These are phyloP conservation scores for Elysia chlorotica DNA, from an alignment of 1,140 invertebrate genomes.

Conservation along the genomic window DNA sequence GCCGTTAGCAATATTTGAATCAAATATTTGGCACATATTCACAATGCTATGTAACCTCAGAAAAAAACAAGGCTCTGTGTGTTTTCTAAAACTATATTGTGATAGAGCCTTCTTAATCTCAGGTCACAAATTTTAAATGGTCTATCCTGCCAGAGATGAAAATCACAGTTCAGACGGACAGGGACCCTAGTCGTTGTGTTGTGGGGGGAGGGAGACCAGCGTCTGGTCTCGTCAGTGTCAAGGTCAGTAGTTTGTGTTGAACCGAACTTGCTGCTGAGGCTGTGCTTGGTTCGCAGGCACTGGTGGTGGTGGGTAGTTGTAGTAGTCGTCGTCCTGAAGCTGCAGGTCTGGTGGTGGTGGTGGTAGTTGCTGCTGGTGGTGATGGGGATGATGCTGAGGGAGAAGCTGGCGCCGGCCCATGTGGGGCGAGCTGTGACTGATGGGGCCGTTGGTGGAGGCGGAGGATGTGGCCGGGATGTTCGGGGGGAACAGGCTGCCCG, in stretches of 20 bases:
- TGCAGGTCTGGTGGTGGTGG: slow-evolving; percentile 9
- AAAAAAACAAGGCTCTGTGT: too few relatives aligned
- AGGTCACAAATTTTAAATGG: too few relatives aligned
- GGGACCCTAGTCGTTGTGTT: too few relatives aligned
- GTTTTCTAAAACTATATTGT: too few relatives aligned
- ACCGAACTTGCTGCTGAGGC: slow-evolving; percentile 13
- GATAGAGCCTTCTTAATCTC: too few relatives aligned
- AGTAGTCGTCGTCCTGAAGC: slow-evolving; percentile 25
- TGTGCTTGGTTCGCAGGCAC: neutral
- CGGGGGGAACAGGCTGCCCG: slow-evolving; percentile 10
- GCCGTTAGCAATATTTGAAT: too few relatives aligned
- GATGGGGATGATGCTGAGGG: slow-evolving; percentile 23
- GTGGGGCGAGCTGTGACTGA: slow-evolving; percentile 58
- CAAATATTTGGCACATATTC: too few relatives aligned
- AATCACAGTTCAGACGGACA: too few relatives aligned
- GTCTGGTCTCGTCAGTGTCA: too few relatives aligned
- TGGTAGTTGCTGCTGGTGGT: neutral
- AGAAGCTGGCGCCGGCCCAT: slow-evolving; percentile 44
- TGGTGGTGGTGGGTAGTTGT: slow-evolving; percentile 14
- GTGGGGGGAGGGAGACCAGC: too few relatives aligned
- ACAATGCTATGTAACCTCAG: too few relatives aligned
- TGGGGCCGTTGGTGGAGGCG: slow-evolving; percentile 51
- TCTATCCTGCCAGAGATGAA: too few relatives aligned
- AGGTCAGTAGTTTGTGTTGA: slow-evolving; percentile 31
- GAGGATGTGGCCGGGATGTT: slow-evolving; percentile 38